Evolutionary conservation across 2,113 vertebrate species (phyloP), one percentile per base, ranked within the genome.

Genomic region (Rana temporaria): DNA sequence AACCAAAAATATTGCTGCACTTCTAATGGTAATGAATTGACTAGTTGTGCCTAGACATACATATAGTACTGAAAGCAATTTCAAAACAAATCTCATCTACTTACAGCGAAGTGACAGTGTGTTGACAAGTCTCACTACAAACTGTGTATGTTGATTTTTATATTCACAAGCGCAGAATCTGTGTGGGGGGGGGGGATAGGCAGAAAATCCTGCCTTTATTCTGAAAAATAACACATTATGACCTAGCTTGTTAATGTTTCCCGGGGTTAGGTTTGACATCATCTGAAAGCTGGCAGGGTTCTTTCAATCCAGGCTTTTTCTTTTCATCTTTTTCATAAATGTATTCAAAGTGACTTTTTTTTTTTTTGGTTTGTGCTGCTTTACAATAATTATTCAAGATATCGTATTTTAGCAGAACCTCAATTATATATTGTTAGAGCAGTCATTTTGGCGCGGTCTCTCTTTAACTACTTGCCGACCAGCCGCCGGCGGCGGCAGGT

Each of bases 331-430:
- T 48, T 53, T 55, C 57, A 56, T 57, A 74, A 34, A 59, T 74
- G n/a, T 38, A n/a, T 30, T 59, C 30, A 34, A 20, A 7, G 55
- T 20, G 71, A 57, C 30, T 74, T 60, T 60, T 59, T 74, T 59
- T 30, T 74, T 38, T 60, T 59, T 74, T 56, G 24, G 20, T 59
- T 32, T 56, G 16, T 14, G n/a, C 34, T 60, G 30, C 55, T 38
- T 74, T 74, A 60, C 15, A 74, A 74, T 74, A 74, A 60, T 74
- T 74, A 74, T 74, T 9, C 1, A 60, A 57, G 26, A 59, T 26
- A 59, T 73, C 59, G 57, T 73, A 73, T 73, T 32, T 34, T 19
- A 59, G 9, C 70, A 57, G 55, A 32, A 73, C 20, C 55, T 20
- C 55, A 59, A 74, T 74, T 34, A 74, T 20, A 24, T 16, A 59